These are phyloP conservation scores for Macrosoma leucophasiata DNA, from an alignment of 2,888 invertebrate species.

Conservation along the genomic window DNA sequence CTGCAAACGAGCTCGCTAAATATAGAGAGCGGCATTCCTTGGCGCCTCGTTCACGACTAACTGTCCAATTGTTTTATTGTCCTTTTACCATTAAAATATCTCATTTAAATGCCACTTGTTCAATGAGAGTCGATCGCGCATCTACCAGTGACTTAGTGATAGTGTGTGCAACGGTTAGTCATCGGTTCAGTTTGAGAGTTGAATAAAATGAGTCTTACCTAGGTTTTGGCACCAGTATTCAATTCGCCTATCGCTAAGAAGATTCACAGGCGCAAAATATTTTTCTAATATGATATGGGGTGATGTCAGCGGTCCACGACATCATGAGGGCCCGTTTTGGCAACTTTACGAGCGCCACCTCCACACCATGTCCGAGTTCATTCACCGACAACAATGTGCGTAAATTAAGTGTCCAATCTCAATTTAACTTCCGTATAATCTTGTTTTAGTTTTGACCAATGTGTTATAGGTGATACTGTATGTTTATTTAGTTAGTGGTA, in stretches of 20 bases:
- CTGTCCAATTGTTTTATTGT: slow-evolving; percentile 56
- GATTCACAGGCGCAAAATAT: too few species aligned
- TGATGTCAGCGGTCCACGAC: slow-evolving; percentile 65
- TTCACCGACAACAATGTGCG: slow-evolving; percentile 55
- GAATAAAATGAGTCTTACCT: too few species aligned
- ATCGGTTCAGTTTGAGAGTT: too few species aligned
- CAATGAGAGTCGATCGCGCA: neutral
- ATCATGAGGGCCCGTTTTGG: slow-evolving; percentile 59
- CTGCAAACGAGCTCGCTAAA: slow-evolving; percentile 64
- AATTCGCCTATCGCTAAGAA: too few species aligned
- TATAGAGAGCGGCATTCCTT: slow-evolving; percentile 62
- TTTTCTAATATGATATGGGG: slow-evolving; percentile 32
- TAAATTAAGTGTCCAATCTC: too few species aligned
- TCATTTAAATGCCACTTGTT: slow-evolving; percentile 49
- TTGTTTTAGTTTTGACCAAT: too few species aligned
- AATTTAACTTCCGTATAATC: too few species aligned
- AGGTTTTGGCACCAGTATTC: too few species aligned
- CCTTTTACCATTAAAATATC: slow-evolving; percentile 51
- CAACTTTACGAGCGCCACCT: slow-evolving; percentile 67
- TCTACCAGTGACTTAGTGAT: too few species aligned
- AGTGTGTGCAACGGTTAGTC: too few species aligned
- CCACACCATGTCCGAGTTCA: slow-evolving; percentile 62
- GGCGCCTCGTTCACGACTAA: slow-evolving; percentile 48
- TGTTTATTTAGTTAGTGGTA: too few species aligned
- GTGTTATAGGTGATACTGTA: too few species aligned